Conservation (phyloP, 2,888 invertebrate species). For the Rosalia funebris region DNA sequence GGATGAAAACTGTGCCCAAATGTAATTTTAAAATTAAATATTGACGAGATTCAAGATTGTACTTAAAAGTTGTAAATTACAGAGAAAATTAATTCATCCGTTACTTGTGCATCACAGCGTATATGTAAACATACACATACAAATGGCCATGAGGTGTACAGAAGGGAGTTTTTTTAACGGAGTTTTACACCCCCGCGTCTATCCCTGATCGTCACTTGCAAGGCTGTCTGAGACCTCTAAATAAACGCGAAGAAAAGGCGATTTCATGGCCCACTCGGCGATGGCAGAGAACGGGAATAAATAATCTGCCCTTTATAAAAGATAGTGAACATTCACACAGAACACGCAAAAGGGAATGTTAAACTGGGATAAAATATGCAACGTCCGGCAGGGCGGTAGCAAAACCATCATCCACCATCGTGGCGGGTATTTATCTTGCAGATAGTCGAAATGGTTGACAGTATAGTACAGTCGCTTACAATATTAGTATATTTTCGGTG, state of each 20-base stretch:
- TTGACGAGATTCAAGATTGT: too few relatives aligned
- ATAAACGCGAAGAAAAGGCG: slow-evolving; percentile 16
- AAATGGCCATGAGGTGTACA: too few relatives aligned
- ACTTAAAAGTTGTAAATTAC: too few relatives aligned
- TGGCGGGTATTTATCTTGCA: slow-evolving; percentile 51
- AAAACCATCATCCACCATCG: slow-evolving; percentile 52
- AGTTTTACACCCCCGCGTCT: too few relatives aligned
- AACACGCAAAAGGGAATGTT: slow-evolving; percentile 49
- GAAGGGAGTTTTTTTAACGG: too few relatives aligned
- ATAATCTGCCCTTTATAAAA: slow-evolving; percentile 39
- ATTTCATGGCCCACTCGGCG: slow-evolving; percentile 20
- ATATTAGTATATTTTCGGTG: background rate
- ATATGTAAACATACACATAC: too few relatives aligned
- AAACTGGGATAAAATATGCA: slow-evolving; percentile 51
- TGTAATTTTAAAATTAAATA: too few relatives aligned
- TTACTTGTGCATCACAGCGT: too few relatives aligned
- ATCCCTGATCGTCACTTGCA: too few relatives aligned
- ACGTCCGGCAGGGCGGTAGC: slow-evolving; percentile 47
- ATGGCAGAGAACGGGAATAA: slow-evolving; percentile 39
- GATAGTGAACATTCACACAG: slow-evolving; percentile 42
- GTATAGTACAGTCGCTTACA: slow-evolving; percentile 36
- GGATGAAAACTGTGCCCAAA: too few relatives aligned
- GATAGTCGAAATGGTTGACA: slow-evolving; percentile 50
- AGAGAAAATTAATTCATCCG: too few relatives aligned
- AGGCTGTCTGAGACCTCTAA: background rate